A percentile compares a stretch with the other conserved stretches of the same genome.
phyloP scores from a whole-genome alignment of 2,888 invertebrate genomes.

The Caenorhabditis panamensis region DNA sequence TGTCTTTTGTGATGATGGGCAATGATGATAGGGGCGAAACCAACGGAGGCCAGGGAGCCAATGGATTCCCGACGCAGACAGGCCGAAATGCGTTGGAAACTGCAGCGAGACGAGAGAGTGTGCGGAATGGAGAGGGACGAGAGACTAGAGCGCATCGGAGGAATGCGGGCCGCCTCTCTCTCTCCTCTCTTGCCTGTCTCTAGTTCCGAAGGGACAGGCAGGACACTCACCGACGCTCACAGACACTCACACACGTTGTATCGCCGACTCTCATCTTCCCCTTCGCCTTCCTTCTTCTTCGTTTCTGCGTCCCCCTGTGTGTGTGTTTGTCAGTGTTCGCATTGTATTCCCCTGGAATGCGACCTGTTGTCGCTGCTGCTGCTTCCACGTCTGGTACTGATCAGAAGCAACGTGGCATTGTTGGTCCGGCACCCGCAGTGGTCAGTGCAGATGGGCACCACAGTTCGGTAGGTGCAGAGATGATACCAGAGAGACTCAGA shows the following conservation, averaged over 20 bases:
- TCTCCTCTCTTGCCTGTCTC: not conserved
- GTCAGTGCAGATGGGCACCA: constrained; percentile 31
- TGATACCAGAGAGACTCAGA: constrained; percentile 16
- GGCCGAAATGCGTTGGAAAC: constrained; percentile 50
- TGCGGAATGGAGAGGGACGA: constrained; percentile 6
- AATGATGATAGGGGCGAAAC: constrained; percentile 44
- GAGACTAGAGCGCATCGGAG: constrained; percentile 24
- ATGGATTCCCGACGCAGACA: constrained; percentile 43
- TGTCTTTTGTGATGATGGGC: constrained; percentile 51
- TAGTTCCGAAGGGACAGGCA: constrained; percentile 19
- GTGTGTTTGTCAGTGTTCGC: constrained; percentile 56
- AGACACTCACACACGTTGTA: constrained; percentile 41
- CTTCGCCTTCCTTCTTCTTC: constrained; percentile 20
- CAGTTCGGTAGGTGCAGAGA: constrained; percentile 40
- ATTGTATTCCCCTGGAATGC: constrained; percentile 58
- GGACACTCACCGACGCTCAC: constrained; percentile 23
- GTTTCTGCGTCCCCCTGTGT: constrained; percentile 9
- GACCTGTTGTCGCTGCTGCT: constrained; percentile 51
- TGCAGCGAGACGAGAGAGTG: constrained; percentile 20
- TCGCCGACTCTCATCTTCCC: constrained; percentile 36
- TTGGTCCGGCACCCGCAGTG: constrained; percentile 2
- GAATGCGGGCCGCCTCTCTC: constrained; percentile 12
- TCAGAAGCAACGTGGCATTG: constrained; percentile 34
- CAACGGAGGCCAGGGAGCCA: constrained; percentile 1
- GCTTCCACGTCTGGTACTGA: constrained; percentile 39